These are phyloP conservation scores for Phaenicophaeus curvirostris DNA, from an alignment of 2,797 vertebrate species.

Conservation along the genomic window DNA sequence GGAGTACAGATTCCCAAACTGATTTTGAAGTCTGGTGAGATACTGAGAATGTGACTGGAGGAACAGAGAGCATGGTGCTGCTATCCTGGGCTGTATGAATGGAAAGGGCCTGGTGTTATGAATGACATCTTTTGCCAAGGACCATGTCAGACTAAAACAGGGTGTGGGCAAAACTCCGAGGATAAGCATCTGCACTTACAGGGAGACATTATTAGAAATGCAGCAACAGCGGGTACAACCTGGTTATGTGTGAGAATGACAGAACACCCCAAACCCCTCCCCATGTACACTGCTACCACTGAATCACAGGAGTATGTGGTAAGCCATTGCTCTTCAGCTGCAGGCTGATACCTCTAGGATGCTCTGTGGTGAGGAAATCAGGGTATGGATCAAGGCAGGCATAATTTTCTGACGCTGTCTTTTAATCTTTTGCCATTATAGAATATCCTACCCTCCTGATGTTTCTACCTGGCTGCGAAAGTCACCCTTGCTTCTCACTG, in stretches of 20 bases:
- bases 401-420: not conserved
- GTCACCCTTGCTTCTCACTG: not conserved
- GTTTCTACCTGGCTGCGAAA: not conserved
- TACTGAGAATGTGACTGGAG: not conserved
- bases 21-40: not conserved
- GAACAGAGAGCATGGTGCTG: not conserved
- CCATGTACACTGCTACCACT: not conserved
- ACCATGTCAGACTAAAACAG: not conserved
- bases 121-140: not conserved
- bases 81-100: not conserved
- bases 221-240: not conserved
- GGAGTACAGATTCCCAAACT: not conserved
- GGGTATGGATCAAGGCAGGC: not conserved
- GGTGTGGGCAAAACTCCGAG: not conserved
- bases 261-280: not conserved
- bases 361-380: not conserved
- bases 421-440: not conserved
- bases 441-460: not conserved
- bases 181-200: not conserved
- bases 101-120: not conserved
- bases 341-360: not conserved
- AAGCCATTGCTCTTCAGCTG: not conserved
- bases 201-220: not conserved
- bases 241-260: rapidly evolving
- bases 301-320: not conserved